Evolutionary conservation across 2,113 vertebrate genomes (phyloP).

Genomic region (Pelecanus crispus): DNA sequence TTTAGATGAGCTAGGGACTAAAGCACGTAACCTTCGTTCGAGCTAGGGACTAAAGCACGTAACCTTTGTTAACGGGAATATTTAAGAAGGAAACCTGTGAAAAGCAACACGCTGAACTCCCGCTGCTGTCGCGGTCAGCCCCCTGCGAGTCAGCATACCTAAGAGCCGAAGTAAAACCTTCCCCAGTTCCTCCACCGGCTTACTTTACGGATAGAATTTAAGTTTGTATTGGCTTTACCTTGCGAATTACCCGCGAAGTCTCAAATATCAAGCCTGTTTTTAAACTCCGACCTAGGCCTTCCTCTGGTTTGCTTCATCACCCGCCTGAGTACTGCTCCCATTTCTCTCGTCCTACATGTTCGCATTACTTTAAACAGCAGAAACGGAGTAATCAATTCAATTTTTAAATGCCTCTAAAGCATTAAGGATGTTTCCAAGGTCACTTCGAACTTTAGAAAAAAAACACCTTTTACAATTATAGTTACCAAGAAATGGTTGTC

Average conservation of each 20-base stretch:
- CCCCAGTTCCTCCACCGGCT: neutral
- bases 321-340: neutral
- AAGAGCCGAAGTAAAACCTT: neutral
- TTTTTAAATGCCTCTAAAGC: neutral
- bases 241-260: neutral
- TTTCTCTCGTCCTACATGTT: neutral
- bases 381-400: neutral
- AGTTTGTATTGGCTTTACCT: neutral
- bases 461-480: neutral
- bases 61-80: neutral
- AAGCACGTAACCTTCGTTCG: neutral
- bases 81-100: neutral
- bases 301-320: neutral
- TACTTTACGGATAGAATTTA: neutral
- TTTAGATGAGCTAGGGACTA: neutral
- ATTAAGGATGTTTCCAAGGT: neutral
- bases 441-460: neutral
- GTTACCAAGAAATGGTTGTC: neutral
- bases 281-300: neutral
- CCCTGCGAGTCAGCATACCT: neutral
- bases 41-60: neutral
- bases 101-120: neutral
- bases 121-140: accelerated
- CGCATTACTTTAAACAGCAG: neutral
- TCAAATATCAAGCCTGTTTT: neutral